Evolutionary conservation across 2,113 vertebrate species (phyloP).

Genomic region (Noturus placidus): DNA sequence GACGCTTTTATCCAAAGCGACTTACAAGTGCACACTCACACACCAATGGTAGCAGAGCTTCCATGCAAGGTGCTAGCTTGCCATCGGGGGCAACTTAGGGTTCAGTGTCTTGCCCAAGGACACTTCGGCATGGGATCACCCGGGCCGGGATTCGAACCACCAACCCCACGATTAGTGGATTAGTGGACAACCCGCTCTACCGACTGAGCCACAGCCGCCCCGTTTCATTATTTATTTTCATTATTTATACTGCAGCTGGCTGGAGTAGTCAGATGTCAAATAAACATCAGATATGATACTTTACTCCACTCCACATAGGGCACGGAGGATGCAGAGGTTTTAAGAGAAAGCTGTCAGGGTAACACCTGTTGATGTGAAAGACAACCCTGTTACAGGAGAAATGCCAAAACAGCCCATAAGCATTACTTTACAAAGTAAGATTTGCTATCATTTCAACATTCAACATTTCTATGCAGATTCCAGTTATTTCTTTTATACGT

Average conservation of each 20-base stretch:
- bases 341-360: constrained; percentile 45
- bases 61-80: no score
- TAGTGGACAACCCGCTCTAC: no score
- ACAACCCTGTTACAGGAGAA: constrained; percentile 35
- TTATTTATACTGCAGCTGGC: background rate
- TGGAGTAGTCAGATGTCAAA: background rate
- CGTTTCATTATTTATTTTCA: no score
- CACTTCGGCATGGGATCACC: no score
- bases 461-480: background rate
- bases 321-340: constrained; percentile 16
- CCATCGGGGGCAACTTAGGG: no score
- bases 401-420: constrained; percentile 34
- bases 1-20: no score
- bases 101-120: no score
- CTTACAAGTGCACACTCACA: no score
- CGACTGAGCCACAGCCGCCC: no score
- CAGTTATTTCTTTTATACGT: background rate
- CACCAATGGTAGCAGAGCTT: no score
- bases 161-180: no score
- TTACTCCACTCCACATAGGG: constrained; percentile 19
- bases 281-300: background rate
- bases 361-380: constrained; percentile 62
- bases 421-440: constrained; percentile 52
- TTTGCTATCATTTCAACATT: constrained; percentile 35
- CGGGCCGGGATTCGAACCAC: no score